These are phyloP conservation scores for Mycalesis mineus DNA, from an alignment of 2,888 invertebrate genomes.

Conservation along the genomic window DNA sequence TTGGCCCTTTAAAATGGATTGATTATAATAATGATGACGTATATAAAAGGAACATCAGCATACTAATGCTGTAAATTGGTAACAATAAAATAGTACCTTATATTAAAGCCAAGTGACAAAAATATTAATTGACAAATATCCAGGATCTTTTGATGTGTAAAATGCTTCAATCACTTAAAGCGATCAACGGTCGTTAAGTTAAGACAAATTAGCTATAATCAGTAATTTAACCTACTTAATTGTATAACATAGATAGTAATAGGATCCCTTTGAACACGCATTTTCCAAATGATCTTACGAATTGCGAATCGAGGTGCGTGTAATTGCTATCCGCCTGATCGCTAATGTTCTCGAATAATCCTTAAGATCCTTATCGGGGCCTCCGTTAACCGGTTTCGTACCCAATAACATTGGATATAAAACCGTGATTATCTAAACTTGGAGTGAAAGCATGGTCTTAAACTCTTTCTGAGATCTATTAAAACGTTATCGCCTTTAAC, in stretches of 20 bases:
- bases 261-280: constrained; percentile 5
- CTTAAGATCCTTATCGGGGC: constrained; percentile 13
- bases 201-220: background rate
- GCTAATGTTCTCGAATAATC: constrained; percentile 14
- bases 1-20: too few species aligned
- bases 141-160: too few species aligned
- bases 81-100: too few species aligned
- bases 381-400: constrained; percentile 11
- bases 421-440: background rate
- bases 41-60: too few species aligned
- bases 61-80: too few species aligned
- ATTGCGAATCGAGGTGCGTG: constrained; percentile 10
- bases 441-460: background rate
- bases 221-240: background rate
- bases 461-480: too few species aligned
- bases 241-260: background rate
- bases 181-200: background rate
- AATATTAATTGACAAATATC: background rate
- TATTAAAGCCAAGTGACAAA: too few species aligned
- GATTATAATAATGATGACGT: too few species aligned
- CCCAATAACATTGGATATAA: constrained; percentile 2
- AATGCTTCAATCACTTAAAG: too few species aligned
- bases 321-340: constrained; percentile 7
- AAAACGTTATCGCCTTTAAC: too few species aligned
- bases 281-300: constrained; percentile 5